Base-by-base conservation (phyloP, 2,888 invertebrate species). In the Acronicta alni region DNA sequence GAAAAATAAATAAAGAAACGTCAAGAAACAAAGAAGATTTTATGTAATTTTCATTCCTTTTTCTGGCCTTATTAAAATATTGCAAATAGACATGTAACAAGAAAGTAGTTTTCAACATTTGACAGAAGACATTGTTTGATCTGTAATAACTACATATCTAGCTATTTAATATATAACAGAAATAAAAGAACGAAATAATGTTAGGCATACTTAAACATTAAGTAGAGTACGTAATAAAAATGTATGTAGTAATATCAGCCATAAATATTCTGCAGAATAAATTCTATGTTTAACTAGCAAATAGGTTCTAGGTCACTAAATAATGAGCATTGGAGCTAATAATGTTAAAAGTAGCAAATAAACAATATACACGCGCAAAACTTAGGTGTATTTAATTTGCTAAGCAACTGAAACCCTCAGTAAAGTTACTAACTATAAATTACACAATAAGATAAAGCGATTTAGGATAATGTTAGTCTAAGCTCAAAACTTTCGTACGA, bases 391-490 rank as follows among this genome's bases (percentile, higher is more conserved):
- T 66, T 68, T 58, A 66, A 69, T 75, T 62, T 66, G 55, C 38
- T 65, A 44, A 55, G 51, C 46, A 64, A 72, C 56, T 66, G 66
- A 72, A 77, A 60, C 51, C 51, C 42, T 56, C 47, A 43, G 44
- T 66, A 46, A 52, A 75, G 61, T 75, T 62, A 23, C 63, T 75
- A 72, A 67, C 61, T 67, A 67, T 67, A 72, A 75, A 71, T 78
- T 65, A 75, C 77, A 75, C 73, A 75, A 68, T 57, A 62, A 71
- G 62, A 77, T 72, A 64, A 78, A 75, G 58, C 56, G 65, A 57
- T 66, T 69, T 69, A 62, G 59, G 57, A 64, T 75, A 68, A 72
- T 78, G 65, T 61, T 65, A 59, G 68, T 48, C 44, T 68, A 65
- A 71, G 75, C 62, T 72, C 35, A 15, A 52, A 68, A 68, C 55